Evolutionary conservation across 2,888 invertebrate species (phyloP).

Genomic region (Lutraria lutraria): DNA sequence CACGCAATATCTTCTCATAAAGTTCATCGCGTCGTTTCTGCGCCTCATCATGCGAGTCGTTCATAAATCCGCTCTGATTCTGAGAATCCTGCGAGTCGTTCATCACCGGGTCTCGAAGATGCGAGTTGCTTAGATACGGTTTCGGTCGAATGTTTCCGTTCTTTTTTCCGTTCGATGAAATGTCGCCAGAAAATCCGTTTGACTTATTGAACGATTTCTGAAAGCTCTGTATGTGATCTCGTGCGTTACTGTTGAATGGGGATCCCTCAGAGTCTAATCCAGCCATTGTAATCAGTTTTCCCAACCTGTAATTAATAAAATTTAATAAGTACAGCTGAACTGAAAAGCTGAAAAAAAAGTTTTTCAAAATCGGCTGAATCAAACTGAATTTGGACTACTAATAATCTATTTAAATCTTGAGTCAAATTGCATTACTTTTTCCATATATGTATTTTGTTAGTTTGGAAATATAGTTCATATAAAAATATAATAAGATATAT

Average conservation of each 20-base stretch:
- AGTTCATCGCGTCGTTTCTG: constrained; percentile 76
- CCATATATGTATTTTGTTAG: no score
- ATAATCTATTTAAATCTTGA: no score
- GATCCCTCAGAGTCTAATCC: constrained; percentile 81
- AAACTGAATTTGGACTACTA: no score
- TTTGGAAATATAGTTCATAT: no score
- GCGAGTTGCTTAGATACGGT: constrained; percentile 59
- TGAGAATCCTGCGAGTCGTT: constrained; percentile 39
- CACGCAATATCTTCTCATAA: constrained; percentile 76
- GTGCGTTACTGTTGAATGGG: constrained; percentile 68
- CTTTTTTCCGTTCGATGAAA: constrained; percentile 59
- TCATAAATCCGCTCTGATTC: constrained; percentile 49
- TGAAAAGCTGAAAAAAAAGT: no score
- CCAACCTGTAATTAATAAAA: constrained; percentile 78
- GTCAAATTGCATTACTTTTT: no score
- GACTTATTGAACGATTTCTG: constrained; percentile 65
- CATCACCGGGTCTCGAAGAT: constrained; percentile 72
- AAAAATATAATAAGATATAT: no score
- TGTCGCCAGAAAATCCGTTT: constrained; percentile 68
- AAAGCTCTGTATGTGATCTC: constrained; percentile 61
- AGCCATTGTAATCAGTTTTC: constrained; percentile 84
- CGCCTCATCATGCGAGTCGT: constrained; percentile 63
- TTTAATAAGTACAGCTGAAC: no score
- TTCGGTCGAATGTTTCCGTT: constrained; percentile 65
- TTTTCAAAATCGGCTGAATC: no score